Evolutionary conservation across 92 coral and sea anemone genomes (phyloP), one percentile per base, ranked within the genome.

Genomic region (Palythoa grandis): DNA sequence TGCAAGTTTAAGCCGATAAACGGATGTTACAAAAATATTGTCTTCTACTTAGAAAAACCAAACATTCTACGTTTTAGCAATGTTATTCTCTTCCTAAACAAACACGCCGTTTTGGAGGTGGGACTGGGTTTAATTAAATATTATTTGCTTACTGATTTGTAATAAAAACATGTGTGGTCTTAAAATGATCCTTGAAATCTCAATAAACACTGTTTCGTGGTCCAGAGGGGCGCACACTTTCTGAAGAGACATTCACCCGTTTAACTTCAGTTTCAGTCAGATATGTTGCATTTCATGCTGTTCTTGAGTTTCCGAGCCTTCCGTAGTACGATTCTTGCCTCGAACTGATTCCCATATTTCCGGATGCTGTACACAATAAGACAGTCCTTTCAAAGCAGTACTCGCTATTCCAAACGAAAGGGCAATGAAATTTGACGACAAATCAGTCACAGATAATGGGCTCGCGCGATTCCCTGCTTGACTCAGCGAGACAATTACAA

Each of bases 281-380:
- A 65, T 67, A 38, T 80, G 47, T 6, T 13, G 63, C 61, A 65
- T 66, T 80, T 66, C 85, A 48, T 40, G 60, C 10, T 67, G 20
- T 38, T 80, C 74, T n/a, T 48, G 58, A 7, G 74, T 80, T 54
- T 22, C 74, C 7, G 43, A 48, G 70, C 19, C 40, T n/a, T 66
- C 74, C n/a, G 72, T 14, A 29, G 70, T 50, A 12, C 20, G 23
- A 22, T 56, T 90, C 76, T 93, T 82, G 14, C 89, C 91, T 73
- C 87, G 91, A 43, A 92, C 78, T 56, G 74, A 75, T n/a, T 48
- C 77, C 83, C 92, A 87, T 43, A 94, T 79, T 24, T 92, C 90
- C 24, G 98, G 98, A 56, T 92, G 89, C 70, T 94, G 95, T 19
- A 92, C 93, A 20, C 98, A 94, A n/a, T 79, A 87, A 11, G 91